Percentiles rank a stretch among this genome's conserved stretches.
Conservation (phyloP, 2,113 vertebrate genomes). For the Tetraodon nigroviridis region DNA sequence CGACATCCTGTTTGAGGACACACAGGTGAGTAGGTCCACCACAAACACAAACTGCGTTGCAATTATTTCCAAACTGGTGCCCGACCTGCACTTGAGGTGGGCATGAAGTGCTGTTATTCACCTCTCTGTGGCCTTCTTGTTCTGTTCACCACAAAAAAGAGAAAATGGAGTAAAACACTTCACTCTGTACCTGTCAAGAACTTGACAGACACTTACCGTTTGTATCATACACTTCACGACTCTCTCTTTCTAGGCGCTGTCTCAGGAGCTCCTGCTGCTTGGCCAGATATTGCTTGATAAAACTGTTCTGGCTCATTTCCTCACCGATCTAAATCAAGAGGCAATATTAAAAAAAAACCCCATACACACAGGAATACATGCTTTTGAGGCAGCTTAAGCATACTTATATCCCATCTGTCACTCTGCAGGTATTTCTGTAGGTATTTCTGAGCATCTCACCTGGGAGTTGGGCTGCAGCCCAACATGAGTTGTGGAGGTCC, state of each 20-base stretch:
- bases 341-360: slow-evolving; percentile 20
- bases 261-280: slow-evolving; percentile 89
- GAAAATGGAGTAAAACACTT: neutral
- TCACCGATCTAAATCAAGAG: slow-evolving; percentile 80
- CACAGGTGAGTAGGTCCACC: slow-evolving; percentile 2
- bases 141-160: slow-evolving; percentile 57
- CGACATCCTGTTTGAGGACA: slow-evolving; percentile 59
- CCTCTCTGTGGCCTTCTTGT: slow-evolving; percentile 63
- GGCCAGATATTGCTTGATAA: slow-evolving; percentile 92
- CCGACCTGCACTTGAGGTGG: slow-evolving; percentile 68
- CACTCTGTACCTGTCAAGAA: neutral
- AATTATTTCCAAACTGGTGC: neutral
- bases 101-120: slow-evolving; percentile 64
- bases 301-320: slow-evolving; percentile 94
- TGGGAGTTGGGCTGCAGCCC: slow-evolving; percentile 91
- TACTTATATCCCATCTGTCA: too few species aligned
- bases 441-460: slow-evolving; percentile 62
- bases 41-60: too few species aligned
- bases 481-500: slow-evolving; percentile 82
- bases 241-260: slow-evolving; percentile 86
- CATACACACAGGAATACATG: neutral
- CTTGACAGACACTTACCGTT: slow-evolving; percentile 71
- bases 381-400: neutral
- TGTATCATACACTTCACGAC: slow-evolving; percentile 81
- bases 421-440: too few species aligned